Evolutionary conservation across 2,888 invertebrate species (phyloP).

Genomic region (Drosophila dives): DNA sequence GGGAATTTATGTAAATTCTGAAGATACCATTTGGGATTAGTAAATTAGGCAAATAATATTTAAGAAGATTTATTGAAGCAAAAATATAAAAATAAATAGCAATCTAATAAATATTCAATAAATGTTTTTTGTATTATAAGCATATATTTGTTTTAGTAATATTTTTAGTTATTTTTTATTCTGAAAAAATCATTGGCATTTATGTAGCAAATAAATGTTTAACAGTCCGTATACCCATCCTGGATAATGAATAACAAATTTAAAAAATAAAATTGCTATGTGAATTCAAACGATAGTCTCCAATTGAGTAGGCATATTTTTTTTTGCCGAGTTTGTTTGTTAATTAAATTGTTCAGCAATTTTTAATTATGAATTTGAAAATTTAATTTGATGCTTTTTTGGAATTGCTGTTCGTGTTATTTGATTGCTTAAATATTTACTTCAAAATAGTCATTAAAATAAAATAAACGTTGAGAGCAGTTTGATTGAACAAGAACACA

Average conservation of each 20-base stretch:
- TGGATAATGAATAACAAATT: background rate
- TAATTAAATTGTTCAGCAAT: slow-evolving; percentile 60
- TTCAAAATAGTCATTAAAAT: slow-evolving; percentile 59
- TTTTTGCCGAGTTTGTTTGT: slow-evolving; percentile 35
- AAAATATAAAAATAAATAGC: background rate
- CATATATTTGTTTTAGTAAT: background rate
- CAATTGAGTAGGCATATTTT: slow-evolving; percentile 52
- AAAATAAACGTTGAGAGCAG: slow-evolving; percentile 31
- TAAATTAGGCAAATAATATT: background rate
- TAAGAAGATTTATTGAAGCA: background rate
- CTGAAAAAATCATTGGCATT: background rate
- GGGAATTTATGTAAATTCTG: background rate
- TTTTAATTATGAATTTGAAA: slow-evolving; percentile 61
- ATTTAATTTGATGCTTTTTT: slow-evolving; percentile 55
- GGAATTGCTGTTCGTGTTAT: slow-evolving; percentile 4
- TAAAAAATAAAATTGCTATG: background rate
- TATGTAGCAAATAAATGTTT: background rate
- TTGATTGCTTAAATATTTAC: slow-evolving; percentile 48
- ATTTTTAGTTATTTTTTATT: background rate
- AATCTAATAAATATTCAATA: background rate
- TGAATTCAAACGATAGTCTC: slow-evolving; percentile 44
- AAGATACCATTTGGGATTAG: background rate
- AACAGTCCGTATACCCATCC: background rate
- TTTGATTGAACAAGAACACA: slow-evolving; percentile 5
- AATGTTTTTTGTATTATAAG: background rate